Base-by-base conservation (phyloP, 1,140 invertebrate genomes). In the Choristoneura fumiferana region DNA sequence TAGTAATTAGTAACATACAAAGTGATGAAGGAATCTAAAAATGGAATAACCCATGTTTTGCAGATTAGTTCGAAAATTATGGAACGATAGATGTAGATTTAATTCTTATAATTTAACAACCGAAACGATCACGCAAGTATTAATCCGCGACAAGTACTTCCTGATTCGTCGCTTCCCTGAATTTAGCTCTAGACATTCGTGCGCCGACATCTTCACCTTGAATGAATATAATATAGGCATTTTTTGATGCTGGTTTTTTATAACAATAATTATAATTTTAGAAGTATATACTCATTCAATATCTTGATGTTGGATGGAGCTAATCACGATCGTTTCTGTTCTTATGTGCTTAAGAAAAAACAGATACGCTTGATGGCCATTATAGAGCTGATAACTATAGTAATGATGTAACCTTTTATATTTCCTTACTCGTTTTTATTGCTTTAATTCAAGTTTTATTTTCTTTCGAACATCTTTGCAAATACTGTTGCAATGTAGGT, bases 181-280 rank as follows among this genome's bases (percentile, higher is more conserved):
- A 73, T 73, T 62, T 64, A 61, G 70, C 78, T 73, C 76, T 68
- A 74, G 76, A 63, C 65, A 69, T 71, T 78, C 75, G 77, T 78
- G 76, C 62, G 66, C 64, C 69, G 66, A 70, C 78, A 74, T 77
- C 81, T 81, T 84, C 69, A 80, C 81, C 83, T 86, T 86, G 80
- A 73, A 71, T 71, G 70, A 75, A 71, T 69, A 73, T 72, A 71
- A 71, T 69, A 73, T 72, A 71, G 67, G 58, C 54, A 60, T 80
- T 83, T 87, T 85, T 61, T 57, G 78, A 69, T 63, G 45, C 55
- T 60, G 65, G 78, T 84, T 84, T 83, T 84, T 71, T 60, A 70
- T 61, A 56, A 49, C 69, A 70, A 69, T 80, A 78, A 84, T 78
- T 72, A 79, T 81, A 72, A 80, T 83, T 78, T 84, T 76, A 74